Evolutionary conservation across 2,113 vertebrate genomes (phyloP).

Genomic region (Ciconia boyciana): DNA sequence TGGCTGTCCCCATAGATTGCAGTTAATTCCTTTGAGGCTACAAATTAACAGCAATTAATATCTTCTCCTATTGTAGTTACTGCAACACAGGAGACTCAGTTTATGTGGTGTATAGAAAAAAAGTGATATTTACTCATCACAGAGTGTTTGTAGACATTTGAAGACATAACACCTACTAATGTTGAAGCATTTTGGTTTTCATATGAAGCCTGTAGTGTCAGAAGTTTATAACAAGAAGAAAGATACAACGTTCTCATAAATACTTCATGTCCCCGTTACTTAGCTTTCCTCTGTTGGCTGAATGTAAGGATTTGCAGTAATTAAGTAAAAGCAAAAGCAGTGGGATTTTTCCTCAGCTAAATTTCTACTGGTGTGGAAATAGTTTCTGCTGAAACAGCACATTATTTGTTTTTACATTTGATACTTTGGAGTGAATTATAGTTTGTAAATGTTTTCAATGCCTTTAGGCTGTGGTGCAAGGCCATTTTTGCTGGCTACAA

Average conservation of each 20-base stretch:
- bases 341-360: background rate
- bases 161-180: background rate
- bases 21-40: background rate
- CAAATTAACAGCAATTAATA: background rate
- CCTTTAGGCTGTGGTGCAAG: slow-evolving; percentile 92
- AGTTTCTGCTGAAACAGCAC: background rate
- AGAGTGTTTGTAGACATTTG: background rate
- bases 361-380: background rate
- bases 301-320: background rate
- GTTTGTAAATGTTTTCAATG: background rate
- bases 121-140: fast-evolving
- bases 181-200: background rate
- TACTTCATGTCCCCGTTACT: background rate
- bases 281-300: background rate
- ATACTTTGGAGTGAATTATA: background rate
- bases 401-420: background rate
- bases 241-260: background rate
- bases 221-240: background rate
- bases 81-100: background rate
- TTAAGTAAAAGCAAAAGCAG: background rate
- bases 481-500: slow-evolving; percentile 98
- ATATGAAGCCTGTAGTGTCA: background rate
- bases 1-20: background rate
- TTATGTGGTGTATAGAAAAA: background rate
- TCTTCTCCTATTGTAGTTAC: fast-evolving